A percentile compares a stretch with the other conserved stretches of the same genome.
Conservation (phyloP, 2,113 vertebrate genomes). For the Corapipo altera region DNA sequence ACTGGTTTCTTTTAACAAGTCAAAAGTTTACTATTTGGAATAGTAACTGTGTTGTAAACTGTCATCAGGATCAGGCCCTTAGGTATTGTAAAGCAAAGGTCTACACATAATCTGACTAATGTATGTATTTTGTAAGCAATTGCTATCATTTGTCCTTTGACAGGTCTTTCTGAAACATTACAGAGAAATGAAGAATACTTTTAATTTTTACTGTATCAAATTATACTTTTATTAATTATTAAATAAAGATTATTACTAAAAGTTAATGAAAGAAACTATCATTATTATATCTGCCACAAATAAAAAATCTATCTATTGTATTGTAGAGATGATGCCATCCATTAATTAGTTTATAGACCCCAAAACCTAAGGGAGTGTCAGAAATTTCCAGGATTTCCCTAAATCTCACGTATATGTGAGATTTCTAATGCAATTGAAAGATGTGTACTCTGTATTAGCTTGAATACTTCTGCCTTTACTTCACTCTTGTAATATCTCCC, state of each 20-base stretch:
- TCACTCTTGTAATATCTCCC: neutral
- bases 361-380: neutral
- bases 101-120: neutral
- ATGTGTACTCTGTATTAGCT: neutral
- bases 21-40: neutral
- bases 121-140: constrained; percentile 40
- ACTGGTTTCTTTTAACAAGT: neutral
- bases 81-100: neutral
- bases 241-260: constrained; percentile 64
- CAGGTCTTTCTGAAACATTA: constrained; percentile 24
- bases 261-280: constrained; percentile 57
- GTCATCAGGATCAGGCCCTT: neutral
- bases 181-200: constrained; percentile 61
- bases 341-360: constrained; percentile 16
- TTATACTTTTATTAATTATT: constrained; percentile 63
- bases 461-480: neutral
- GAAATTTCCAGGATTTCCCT: neutral
- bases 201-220: constrained; percentile 56
- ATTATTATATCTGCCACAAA: constrained; percentile 55
- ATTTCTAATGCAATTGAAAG: neutral
- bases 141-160: neutral
- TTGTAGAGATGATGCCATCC: neutral
- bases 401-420: neutral
- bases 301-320: constrained; percentile 51
- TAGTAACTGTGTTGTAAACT: neutral